phyloP scores from a whole-genome alignment of 2,113 vertebrate genomes.

The Mugil cephalus region DNA sequence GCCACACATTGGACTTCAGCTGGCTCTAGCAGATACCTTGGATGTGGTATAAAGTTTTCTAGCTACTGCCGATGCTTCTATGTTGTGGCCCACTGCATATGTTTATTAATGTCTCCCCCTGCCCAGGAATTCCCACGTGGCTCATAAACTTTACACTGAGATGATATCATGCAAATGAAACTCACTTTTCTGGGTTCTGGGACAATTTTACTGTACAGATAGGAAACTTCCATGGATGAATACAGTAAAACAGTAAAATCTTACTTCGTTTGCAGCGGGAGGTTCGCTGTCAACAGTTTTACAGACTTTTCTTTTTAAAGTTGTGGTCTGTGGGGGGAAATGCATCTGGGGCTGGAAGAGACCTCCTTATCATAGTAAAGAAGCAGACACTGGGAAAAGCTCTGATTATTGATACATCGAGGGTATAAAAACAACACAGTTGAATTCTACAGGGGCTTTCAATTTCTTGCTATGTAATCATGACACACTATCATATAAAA shows the following conservation, averaged over 20 bases:
- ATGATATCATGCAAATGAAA: neutral
- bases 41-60: neutral
- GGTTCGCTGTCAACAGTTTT: neutral
- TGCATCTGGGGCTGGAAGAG: no score
- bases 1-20: neutral
- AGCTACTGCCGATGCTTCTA: neutral
- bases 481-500: neutral
- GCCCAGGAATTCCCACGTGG: neutral
- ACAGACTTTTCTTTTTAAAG: neutral
- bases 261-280: neutral
- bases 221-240: neutral
- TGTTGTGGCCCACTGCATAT: neutral
- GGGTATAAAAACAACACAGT: no score
- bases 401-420: neutral
- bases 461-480: neutral
- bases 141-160: neutral
- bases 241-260: neutral
- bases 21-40: neutral
- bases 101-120: neutral
- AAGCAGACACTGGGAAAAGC: neutral
- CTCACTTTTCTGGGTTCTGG: neutral
- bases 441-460: no score
- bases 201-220: neutral
- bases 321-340: neutral
- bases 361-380: no score